Evolutionary conservation across 1,140 invertebrate species (phyloP), one percentile per base, ranked within the genome.

Genomic region (Bombus waltoni): DNA sequence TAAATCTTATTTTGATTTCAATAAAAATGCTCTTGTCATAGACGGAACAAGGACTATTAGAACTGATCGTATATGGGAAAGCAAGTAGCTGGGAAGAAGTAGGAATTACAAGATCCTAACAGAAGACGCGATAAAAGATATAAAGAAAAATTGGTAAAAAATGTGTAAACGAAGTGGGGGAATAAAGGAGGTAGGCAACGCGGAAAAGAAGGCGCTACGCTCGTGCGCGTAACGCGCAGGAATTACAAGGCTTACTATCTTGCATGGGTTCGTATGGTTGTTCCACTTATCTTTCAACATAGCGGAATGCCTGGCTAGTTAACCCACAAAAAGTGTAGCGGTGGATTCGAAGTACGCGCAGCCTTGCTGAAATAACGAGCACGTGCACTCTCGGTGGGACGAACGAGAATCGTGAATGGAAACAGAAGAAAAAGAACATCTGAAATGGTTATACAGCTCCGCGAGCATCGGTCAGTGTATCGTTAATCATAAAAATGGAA

Each of bases 231-330:
- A 83, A 70, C 82, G 35, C 75, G 38, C 73, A 62, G 32, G 76
- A 80, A 83, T 84, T 73, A 73, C 65, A 57, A 65, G 59, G n/a
- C 65, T 66, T 40, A 38, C 57, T 62, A 71, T 70, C 44, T 84
- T 42, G 66, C 42, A 80, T 74, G 66, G 72, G 66, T 13, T 66
- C 62, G 76, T 77, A 65, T 53, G 25, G 81, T 68, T 86, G 91
- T 92, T 92, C 90, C 85, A 92, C 91, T 93, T 93, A 91, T 92
- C 88, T 90, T 74, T 42, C 86, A 74, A 89, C 87, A 87, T 90
- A 91, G 88, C 88, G 87, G 88, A 92, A 90, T 92, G 87, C 81
- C 71, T 77, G 83, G 72, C 86, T 89, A 89, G 89, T 88, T 93
- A 93, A 91, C 90, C 86, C 88, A 91, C 85, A 91, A 92, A 91